phyloP scores from a whole-genome alignment of 1,140 invertebrate genomes.

The Zaprionus ornatus region DNA sequence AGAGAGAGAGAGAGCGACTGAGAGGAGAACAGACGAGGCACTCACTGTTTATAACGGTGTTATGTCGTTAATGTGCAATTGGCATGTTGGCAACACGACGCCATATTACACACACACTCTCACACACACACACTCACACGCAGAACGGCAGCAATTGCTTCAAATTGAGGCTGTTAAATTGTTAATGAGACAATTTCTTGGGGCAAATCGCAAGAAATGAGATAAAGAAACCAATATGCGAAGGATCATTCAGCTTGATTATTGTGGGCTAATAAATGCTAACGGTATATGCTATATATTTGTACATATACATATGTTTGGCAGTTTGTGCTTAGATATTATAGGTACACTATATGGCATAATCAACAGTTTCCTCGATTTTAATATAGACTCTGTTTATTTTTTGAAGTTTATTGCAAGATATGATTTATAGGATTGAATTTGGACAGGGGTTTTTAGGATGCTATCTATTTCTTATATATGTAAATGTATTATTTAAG shows the following conservation, averaged over 20 bases:
- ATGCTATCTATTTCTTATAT: too few relatives aligned
- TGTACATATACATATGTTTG: neutral
- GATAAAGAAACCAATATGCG: slow-evolving; percentile 4
- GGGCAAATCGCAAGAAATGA: slow-evolving; percentile 22
- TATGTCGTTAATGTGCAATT: slow-evolving; percentile 83
- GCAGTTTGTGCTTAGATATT: too few relatives aligned
- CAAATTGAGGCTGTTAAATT: slow-evolving; percentile 75
- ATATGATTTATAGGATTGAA: too few relatives aligned
- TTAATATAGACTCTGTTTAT: too few relatives aligned
- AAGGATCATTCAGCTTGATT: neutral
- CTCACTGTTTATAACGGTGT: slow-evolving; percentile 76
- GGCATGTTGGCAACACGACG: slow-evolving; percentile 74
- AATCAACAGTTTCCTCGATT: too few relatives aligned
- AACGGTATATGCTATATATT: neutral
- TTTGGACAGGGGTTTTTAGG: too few relatives aligned
- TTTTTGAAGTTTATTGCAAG: too few relatives aligned
- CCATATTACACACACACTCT: slow-evolving; percentile 34
- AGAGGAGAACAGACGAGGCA: neutral
- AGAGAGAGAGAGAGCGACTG: neutral
- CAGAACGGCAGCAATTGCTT: slow-evolving; percentile 41
- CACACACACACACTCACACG: slow-evolving; percentile 19
- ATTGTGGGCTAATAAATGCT: neutral
- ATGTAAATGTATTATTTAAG: too few relatives aligned
- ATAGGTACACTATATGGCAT: too few relatives aligned
- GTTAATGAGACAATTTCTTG: slow-evolving; percentile 77